Base-by-base conservation (phyloP, 1,140 invertebrate species). In the Watersipora subatra region DNA sequence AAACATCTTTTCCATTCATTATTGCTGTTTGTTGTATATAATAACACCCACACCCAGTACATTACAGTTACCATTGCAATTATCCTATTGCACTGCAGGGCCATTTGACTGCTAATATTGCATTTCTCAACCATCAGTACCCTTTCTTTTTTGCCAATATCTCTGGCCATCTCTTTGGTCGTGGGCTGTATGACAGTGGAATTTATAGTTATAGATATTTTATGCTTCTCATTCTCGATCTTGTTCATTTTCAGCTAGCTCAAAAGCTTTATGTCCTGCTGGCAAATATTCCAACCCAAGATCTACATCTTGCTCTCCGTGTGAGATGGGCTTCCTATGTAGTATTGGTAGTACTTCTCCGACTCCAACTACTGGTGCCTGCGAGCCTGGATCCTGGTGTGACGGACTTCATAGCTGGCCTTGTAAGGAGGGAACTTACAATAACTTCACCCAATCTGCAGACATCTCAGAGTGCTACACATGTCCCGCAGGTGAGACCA, bases 401-500 rank as follows among this genome's bases (percentile, higher is more conserved):
- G 74, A 78, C 66, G 76, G 76, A n/a, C 70, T 72, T 61, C 66
- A 68, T 25, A 73, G 73, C 64, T 65, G 66, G 34, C 69, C 70
- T 0, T 78, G 76, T 71, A 69, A 69, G 2, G 65, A 73, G 17
- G 76, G 76, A 2, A 74, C 68, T 19, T 78, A 73, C 64, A 76
- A 78, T 28, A 67, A 65, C 2, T 66, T 67, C 19, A 76, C 76
- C 64, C 73, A 69, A 25, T 76, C 76, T n/a, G 34, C 62, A n/a
- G 66, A 46, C 63, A 63, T 58, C 0, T 63, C 64, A 20, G 70
- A 64, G 1, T 78, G 76, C 68, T 55, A 68, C 0, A 56, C 63
- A 3, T 78, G 76, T 66, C 75, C 75, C 19, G 57, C 75, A 66
- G 76, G 73, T 75, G 64, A 58, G 26, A 61, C 19, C n/a, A 46